Evolutionary conservation across 1,140 invertebrate genomes (phyloP).

Genomic region (Trypoxylus dichotomus): DNA sequence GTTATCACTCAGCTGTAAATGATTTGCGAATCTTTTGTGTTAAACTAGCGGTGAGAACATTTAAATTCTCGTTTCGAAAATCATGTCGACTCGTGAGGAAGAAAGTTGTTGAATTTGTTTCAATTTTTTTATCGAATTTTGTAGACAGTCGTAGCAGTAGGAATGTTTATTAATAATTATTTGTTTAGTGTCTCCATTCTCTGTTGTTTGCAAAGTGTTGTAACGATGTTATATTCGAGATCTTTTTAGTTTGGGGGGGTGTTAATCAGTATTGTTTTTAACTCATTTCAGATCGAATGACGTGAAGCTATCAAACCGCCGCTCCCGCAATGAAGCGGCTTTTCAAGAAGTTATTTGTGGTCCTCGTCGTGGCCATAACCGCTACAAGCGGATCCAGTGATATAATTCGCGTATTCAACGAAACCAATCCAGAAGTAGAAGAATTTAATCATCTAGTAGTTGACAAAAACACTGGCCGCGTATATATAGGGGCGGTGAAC

Average conservation of each 20-base stretch:
- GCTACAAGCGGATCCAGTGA: conserved; percentile 55
- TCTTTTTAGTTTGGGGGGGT: too few species aligned
- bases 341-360: conserved; percentile 42
- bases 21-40: background rate
- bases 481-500: conserved; percentile 92
- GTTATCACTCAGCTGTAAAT: background rate
- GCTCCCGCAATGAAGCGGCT: conserved; percentile 49
- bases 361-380: conserved; percentile 40
- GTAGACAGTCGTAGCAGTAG: too few species aligned
- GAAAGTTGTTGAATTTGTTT: too few species aligned
- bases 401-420: conserved; percentile 64
- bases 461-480: conserved; percentile 86
- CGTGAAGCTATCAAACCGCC: conserved; percentile 38
- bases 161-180: too few species aligned
- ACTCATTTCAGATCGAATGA: conserved; percentile 42
- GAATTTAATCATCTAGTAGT: conserved; percentile 86
- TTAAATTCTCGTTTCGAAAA: background rate
- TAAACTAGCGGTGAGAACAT: background rate
- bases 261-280: too few species aligned
- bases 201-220: background rate
- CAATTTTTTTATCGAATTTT: too few species aligned
- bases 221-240: background rate
- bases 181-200: too few species aligned
- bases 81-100: too few species aligned
- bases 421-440: conserved; percentile 60